Base-by-base conservation (phyloP, 2,113 vertebrate species). In the Dunckerocampus dactyliophorus region DNA sequence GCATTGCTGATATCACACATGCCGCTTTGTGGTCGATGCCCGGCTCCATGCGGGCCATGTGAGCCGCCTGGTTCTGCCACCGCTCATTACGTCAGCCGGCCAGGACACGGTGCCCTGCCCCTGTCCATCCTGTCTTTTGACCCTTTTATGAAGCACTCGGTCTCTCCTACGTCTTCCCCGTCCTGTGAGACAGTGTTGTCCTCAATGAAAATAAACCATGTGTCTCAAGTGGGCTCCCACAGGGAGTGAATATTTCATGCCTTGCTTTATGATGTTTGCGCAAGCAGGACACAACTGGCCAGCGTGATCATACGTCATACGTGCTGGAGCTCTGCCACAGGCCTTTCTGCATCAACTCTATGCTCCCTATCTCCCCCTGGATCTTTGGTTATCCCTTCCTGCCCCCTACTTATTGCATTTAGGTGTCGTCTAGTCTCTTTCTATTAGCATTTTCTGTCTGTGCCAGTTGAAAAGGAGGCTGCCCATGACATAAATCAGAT, bases 241-340 rank as follows among this genome's bases (percentile, higher is more conserved):
- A 75, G 72, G 72, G 63, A 74, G 75, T 87, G 74, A 88, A 88
- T 88, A 88, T 88, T 87, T 88, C 61, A 88, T 87, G 67, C 17
- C 37, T 63, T 60, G 60, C 71, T 72, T 77, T 71, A 62, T 59
- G 74, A 65, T 66, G 67, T 59, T 60, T 48, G 50, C 71, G 72
- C 65, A 65, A 66, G 71, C 39, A 37, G 70, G 51, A n/a, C 65
- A 54, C 31, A 52, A 63, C 46, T 46, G 67, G 39, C 69, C 64
- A 16, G 21, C 53, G 46, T 48, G 42, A 28, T 57, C 6, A 7
- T 13, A 47, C 48, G n/a, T 46, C 24, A 56, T 34, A 11, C 34
- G 43, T 57, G 59, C 28, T 54, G 69, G 49, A 24, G 57, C 51
- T 72, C 48, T 39, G 62, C 22, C 8, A n/a, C 17, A 42, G 49